Percentiles rank a stretch among this genome's conserved stretches.
These are phyloP conservation scores for Epirrhoe alternata DNA, from an alignment of 2,888 invertebrate genomes.

Conservation along the genomic window DNA sequence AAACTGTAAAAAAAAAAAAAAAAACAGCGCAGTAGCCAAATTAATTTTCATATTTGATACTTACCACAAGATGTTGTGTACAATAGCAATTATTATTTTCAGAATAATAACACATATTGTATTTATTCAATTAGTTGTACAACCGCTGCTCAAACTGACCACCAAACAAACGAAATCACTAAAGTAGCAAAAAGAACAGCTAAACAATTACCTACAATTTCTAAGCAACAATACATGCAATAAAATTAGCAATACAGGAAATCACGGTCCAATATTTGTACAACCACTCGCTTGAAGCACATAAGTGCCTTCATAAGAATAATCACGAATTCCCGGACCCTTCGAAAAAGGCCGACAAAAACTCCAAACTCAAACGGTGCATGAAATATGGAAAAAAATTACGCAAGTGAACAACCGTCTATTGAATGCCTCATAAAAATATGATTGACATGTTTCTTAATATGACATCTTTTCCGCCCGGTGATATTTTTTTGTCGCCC, in stretches of 20 bases:
- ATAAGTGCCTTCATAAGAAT: constrained; percentile 56
- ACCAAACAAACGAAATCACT: constrained; percentile 13
- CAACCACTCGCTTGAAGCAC: constrained; percentile 53
- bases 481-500: constrained; percentile 84
- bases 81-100: neutral
- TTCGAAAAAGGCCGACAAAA: constrained; percentile 65
- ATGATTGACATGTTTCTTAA: constrained; percentile 85
- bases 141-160: constrained; percentile 29
- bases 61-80: no score
- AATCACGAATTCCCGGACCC: constrained; percentile 63
- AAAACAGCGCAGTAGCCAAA: no score
- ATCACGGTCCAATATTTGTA: constrained; percentile 61
- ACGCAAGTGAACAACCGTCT: constrained; percentile 79
- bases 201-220: constrained; percentile 21
- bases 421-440: constrained; percentile 83
- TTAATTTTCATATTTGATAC: no score
- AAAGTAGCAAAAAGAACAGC: constrained; percentile 22
- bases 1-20: no score
- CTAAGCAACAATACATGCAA: constrained; percentile 23
- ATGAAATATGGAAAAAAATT: constrained; percentile 80
- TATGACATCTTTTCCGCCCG: constrained; percentile 83
- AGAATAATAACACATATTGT: neutral
- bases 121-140: constrained; percentile 15
- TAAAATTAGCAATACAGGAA: constrained; percentile 65
- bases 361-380: constrained; percentile 66